These are phyloP conservation scores for Drosophila grimshawi DNA, from an alignment of 1,140 invertebrate species.

Conservation along the genomic window DNA sequence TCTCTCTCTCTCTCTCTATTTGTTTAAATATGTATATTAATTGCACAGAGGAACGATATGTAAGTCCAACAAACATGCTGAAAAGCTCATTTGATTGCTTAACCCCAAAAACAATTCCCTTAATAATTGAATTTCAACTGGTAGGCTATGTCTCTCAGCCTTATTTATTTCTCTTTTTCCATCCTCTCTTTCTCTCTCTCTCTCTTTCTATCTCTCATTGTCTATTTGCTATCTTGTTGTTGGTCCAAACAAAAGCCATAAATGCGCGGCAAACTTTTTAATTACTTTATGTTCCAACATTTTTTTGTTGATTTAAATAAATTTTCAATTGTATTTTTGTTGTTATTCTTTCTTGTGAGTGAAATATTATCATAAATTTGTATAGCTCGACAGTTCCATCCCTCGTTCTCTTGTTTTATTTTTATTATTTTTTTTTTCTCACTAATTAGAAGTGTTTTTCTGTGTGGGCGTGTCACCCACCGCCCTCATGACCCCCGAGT, in stretches of 20 bases:
- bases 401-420: constrained; percentile 17
- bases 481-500: constrained; percentile 30
- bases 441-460: constrained; percentile 74
- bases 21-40: background rate
- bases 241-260: constrained; percentile 59
- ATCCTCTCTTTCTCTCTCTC: constrained; percentile 33
- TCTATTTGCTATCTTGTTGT: constrained; percentile 11
- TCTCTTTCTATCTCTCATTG: constrained; percentile 17
- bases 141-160: constrained; percentile 45
- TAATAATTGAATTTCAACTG: constrained; percentile 66
- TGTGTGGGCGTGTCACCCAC: constrained; percentile 52
- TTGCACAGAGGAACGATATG: background rate
- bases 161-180: constrained; percentile 34
- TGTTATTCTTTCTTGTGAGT: constrained; percentile 35
- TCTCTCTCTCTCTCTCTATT: background rate
- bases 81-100: constrained; percentile 41
- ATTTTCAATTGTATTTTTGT: constrained; percentile 42
- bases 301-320: constrained; percentile 75
- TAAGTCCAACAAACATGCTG: background rate
- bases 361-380: constrained; percentile 80
- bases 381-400: constrained; percentile 7
- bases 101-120: constrained; percentile 41
- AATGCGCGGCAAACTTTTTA: constrained; percentile 77
- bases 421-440: constrained; percentile 26
- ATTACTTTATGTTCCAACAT: constrained; percentile 73